Percentiles rank a stretch among this genome's conserved stretches.
These are phyloP conservation scores for Prolemur simus DNA, from an alignment of 2,113 vertebrate genomes.

Conservation along the genomic window DNA sequence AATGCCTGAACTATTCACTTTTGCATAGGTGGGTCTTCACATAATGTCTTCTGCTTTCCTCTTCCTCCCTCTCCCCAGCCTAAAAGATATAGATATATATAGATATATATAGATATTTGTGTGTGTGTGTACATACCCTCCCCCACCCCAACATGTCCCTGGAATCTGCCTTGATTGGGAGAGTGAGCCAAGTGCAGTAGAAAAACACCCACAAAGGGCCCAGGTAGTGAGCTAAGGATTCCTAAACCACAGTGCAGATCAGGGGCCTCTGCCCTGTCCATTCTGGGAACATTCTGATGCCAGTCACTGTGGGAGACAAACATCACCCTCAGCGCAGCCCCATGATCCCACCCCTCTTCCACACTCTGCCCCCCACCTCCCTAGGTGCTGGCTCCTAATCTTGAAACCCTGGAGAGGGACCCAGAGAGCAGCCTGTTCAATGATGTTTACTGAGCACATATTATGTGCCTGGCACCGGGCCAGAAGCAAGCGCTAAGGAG, in stretches of 20 bases:
- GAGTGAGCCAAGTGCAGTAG: neutral
- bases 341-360: neutral
- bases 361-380: neutral
- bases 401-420: conserved; percentile 1
- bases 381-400: neutral
- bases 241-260: neutral
- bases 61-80: neutral
- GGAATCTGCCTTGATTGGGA: neutral
- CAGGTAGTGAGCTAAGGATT: neutral
- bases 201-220: neutral
- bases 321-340: neutral
- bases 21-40: neutral
- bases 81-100: neutral
- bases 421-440: neutral
- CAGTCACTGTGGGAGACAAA: neutral
- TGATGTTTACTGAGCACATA: conserved; percentile 18
- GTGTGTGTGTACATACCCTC: too few relatives aligned
- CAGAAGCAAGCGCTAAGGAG: neutral
- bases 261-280: neutral
- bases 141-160: too few relatives aligned
- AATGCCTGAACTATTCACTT: neutral
- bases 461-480: neutral
- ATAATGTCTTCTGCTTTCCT: neutral
- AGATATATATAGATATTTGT: neutral
- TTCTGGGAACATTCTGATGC: neutral